Percentiles rank a stretch among this genome's conserved stretches.
phyloP scores from a whole-genome alignment of 2,888 invertebrate species.

The Gortyna flavago region DNA sequence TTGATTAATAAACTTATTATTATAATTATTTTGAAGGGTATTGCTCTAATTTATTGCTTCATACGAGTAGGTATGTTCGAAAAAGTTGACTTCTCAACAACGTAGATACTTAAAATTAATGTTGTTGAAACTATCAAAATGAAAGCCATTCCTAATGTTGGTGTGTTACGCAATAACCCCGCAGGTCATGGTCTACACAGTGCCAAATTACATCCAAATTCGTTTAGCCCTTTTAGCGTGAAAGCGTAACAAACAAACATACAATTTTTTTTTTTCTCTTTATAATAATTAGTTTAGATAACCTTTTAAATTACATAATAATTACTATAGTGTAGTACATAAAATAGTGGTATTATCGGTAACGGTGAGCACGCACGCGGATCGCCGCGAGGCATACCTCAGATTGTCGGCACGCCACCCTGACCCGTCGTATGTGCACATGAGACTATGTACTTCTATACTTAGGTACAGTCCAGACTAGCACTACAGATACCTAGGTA shows the following conservation, averaged over 20 bases:
- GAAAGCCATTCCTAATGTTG: neutral
- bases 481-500: neutral
- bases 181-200: neutral
- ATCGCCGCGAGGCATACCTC: constrained; percentile 62
- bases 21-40: too few relatives aligned
- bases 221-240: neutral
- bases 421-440: constrained; percentile 53
- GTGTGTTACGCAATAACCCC: neutral
- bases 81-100: too few relatives aligned
- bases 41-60: too few relatives aligned
- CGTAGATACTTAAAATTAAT: too few relatives aligned
- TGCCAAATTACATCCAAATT: neutral
- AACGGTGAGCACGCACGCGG: constrained; percentile 53
- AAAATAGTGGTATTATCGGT: constrained; percentile 28
- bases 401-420: constrained; percentile 63
- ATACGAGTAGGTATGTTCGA: too few relatives aligned
- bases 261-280: neutral
- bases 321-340: constrained; percentile 4
- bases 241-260: neutral
- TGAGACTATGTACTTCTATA: constrained; percentile 29
- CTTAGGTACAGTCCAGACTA: constrained; percentile 11
- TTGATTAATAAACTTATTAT: too few relatives aligned
- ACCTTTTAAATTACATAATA: neutral
- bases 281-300: neutral
- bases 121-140: too few relatives aligned